These are phyloP conservation scores for Ceratina australensis DNA, from an alignment of 1,140 invertebrate species.

Conservation along the genomic window DNA sequence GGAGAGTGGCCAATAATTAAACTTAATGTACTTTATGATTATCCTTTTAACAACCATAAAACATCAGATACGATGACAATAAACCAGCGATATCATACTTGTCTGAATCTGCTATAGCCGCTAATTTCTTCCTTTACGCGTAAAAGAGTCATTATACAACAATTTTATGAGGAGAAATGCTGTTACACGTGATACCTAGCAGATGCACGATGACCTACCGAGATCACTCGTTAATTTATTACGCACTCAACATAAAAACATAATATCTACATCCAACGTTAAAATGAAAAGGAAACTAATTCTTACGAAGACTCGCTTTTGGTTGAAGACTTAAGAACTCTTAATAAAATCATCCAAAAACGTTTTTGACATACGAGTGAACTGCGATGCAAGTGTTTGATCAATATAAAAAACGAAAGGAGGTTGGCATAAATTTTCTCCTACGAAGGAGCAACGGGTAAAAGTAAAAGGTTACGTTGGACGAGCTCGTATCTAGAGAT, in stretches of 20 bases:
- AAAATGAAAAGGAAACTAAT: constrained; percentile 18
- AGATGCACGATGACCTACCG: constrained; percentile 29
- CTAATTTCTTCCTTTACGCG: constrained; percentile 13
- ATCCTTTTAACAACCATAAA: too few species aligned
- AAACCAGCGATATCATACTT: too few species aligned
- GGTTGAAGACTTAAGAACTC: too few species aligned
- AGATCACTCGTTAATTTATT: constrained; percentile 35
- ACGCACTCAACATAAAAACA: constrained; percentile 24
- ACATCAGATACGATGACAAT: too few species aligned
- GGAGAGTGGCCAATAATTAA: too few species aligned
- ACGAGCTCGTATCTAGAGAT: neutral
- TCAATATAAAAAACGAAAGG: neutral
- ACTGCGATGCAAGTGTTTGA: too few species aligned
- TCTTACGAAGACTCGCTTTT: neutral
- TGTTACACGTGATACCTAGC: neutral
- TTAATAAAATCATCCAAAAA: too few species aligned
- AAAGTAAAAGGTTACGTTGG: constrained; percentile 25
- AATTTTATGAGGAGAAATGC: constrained; percentile 35
- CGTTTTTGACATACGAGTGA: too few species aligned
- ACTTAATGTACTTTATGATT: too few species aligned
- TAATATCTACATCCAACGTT: constrained; percentile 12
- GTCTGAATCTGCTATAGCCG: neutral
- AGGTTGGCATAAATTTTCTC: constrained; percentile 5
- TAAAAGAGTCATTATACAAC: constrained; percentile 10
- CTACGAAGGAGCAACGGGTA: neutral